A percentile compares a stretch with the other conserved stretches of the same genome.
These are phyloP conservation scores for Metaphire vulgaris DNA, from an alignment of 1,140 invertebrate genomes.

Conservation along the genomic window DNA sequence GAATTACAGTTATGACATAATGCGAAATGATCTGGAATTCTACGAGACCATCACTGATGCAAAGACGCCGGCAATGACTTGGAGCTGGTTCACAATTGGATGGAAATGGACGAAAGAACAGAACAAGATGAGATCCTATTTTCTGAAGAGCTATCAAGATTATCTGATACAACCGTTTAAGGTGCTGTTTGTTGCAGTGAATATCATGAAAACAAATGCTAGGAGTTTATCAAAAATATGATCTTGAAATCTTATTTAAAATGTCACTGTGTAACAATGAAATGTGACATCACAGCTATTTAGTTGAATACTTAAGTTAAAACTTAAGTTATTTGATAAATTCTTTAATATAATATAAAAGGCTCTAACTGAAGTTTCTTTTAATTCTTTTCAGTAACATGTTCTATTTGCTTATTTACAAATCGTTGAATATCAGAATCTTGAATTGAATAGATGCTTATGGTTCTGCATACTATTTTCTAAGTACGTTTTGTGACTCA, in stretches of 20 bases:
- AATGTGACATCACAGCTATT: neutral
- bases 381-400: neutral
- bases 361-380: too few species aligned
- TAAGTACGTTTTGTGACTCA: neutral
- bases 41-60: slow-evolving; percentile 18
- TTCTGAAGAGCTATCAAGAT: slow-evolving; percentile 30
- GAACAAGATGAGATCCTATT: slow-evolving; percentile 12
- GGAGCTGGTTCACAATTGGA: slow-evolving; percentile 27
- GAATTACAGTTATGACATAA: slow-evolving; percentile 29
- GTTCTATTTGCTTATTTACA: too few species aligned
- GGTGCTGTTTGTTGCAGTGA: too few species aligned
- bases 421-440: too few species aligned
- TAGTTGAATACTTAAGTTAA: neutral
- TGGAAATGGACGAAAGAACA: slow-evolving; percentile 28
- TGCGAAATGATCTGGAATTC: slow-evolving; percentile 28
- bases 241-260: neutral
- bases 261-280: neutral
- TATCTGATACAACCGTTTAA: slow-evolving; percentile 30
- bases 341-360: too few species aligned
- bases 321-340: neutral
- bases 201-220: too few species aligned
- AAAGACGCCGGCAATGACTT: slow-evolving; percentile 26
- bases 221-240: neutral
- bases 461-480: neutral
- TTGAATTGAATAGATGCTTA: neutral